A percentile compares a stretch with the other conserved stretches of the same genome.
Evolutionary conservation across 2,113 vertebrate genomes (phyloP).

Genomic region (Anguilla rostrata): DNA sequence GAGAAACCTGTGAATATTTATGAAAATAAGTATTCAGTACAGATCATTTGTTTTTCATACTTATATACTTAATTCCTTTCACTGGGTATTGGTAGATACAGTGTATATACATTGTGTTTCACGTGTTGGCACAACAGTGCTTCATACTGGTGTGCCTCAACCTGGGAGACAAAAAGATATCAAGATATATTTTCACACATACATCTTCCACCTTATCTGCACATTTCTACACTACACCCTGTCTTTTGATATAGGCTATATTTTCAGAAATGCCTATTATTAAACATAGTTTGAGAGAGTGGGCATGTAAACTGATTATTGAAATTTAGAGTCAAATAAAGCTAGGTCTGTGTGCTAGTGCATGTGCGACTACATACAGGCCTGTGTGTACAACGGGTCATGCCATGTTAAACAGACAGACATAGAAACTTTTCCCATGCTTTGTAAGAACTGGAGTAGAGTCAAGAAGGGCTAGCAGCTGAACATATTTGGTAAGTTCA

Average conservation of each 20-base stretch:
- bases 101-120: neutral
- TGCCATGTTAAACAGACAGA: neutral
- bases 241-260: neutral
- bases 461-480: neutral
- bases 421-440: neutral
- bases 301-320: no score
- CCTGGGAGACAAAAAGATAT: no score
- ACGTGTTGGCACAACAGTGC: neutral
- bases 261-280: neutral
- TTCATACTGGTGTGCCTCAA: neutral
- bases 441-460: neutral
- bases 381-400: neutral
- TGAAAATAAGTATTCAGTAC: no score
- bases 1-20: no score
- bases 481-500: neutral
- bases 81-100: neutral
- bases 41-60: neutral
- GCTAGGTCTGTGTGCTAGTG: neutral
- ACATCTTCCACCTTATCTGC: neutral
- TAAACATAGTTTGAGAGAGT: neutral
- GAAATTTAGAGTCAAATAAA: no score
- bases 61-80: neutral
- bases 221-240: neutral
- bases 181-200: neutral
- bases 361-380: neutral